A percentile compares a stretch with the other conserved stretches of the same genome.
Evolutionary conservation across 2,113 vertebrate genomes (phyloP).

Genomic region (Alethe castanea): DNA sequence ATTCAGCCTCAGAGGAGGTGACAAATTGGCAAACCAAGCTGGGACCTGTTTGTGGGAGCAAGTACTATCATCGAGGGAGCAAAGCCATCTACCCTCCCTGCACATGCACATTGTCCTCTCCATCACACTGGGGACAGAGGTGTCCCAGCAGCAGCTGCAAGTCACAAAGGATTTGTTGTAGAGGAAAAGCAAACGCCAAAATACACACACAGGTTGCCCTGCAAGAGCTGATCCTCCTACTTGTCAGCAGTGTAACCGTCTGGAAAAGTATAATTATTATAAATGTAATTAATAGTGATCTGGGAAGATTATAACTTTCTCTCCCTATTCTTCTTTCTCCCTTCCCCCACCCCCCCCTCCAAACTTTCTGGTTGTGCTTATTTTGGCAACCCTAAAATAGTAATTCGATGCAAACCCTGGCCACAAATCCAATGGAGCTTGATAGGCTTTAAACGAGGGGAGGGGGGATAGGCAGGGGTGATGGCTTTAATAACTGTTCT

Average conservation of each 20-base stretch:
- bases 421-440: slow-evolving; percentile 58
- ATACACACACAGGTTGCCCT: background rate
- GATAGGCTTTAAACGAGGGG: slow-evolving; percentile 39
- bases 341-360: background rate
- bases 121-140: background rate
- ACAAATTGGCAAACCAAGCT: background rate
- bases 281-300: slow-evolving; percentile 63
- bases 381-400: slow-evolving; percentile 55
- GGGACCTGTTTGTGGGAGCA: background rate
- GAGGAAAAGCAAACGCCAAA: background rate
- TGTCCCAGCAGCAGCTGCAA: background rate
- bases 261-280: slow-evolving; percentile 32
- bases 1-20: background rate
- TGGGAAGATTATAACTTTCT: slow-evolving; percentile 62
- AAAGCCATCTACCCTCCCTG: background rate
- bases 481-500: slow-evolving; percentile 41
- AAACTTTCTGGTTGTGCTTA: slow-evolving; percentile 46
- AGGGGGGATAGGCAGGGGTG: slow-evolving; percentile 16
- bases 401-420: slow-evolving; percentile 41
- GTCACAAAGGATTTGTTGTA: background rate
- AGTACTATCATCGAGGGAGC: background rate
- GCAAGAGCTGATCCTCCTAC: background rate
- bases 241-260: background rate
- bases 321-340: slow-evolving; percentile 12
- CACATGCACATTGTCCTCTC: background rate